Evolutionary conservation across 2,113 vertebrate species (phyloP).

Genomic region (Brachyistius frenatus): DNA sequence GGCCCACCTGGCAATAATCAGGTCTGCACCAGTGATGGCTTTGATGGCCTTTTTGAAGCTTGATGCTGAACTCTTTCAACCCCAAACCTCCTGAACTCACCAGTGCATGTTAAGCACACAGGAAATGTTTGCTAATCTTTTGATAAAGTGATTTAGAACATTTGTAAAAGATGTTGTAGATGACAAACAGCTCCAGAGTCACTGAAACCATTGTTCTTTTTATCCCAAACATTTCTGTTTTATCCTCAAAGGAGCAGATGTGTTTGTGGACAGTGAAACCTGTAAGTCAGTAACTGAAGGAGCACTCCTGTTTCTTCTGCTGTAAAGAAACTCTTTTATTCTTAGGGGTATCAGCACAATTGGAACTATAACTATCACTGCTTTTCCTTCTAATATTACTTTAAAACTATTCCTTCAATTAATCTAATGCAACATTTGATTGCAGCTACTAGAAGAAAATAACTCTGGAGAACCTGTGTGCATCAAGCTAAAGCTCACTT

Average conservation of each 20-base stretch:
- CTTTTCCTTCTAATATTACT: background rate
- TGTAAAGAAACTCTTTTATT: background rate
- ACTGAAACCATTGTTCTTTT: background rate
- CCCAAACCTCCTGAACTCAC: constrained; percentile 14
- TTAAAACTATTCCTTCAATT: too few relatives aligned
- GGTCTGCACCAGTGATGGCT: constrained; percentile 41
- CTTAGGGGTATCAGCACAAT: background rate
- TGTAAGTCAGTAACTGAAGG: background rate
- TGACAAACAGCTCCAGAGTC: background rate
- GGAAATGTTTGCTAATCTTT: constrained; percentile 21
- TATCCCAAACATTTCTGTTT: too few relatives aligned
- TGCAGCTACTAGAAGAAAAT: too few relatives aligned
- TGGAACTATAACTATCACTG: background rate
- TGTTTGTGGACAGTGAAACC: background rate
- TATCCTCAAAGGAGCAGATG: too few relatives aligned
- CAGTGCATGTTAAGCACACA: constrained; percentile 15
- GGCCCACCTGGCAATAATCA: constrained; percentile 64
- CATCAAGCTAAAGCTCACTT: too few relatives aligned
- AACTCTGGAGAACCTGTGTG: too few relatives aligned
- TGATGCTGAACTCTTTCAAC: background rate
- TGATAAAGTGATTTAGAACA: background rate
- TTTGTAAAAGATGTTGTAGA: constrained; percentile 26
- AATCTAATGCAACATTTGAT: too few relatives aligned
- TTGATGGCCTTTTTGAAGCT: constrained; percentile 54
- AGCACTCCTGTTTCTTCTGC: background rate